Evolutionary conservation across 2,797 vertebrate species (phyloP).

Genomic region (Sebastes oblongus): DNA sequence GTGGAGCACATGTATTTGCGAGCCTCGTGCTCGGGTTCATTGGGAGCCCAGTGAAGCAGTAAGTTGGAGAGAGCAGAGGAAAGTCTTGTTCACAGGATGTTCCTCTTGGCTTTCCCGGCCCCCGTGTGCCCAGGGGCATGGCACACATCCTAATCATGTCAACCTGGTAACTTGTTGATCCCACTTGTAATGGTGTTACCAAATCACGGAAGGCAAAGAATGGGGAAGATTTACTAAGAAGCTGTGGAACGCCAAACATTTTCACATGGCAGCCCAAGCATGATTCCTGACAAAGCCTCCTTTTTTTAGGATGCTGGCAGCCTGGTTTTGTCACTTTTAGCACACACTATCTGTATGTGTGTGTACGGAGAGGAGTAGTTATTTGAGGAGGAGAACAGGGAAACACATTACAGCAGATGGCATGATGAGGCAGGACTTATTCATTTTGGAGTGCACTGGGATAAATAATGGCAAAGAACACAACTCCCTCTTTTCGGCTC

Average conservation of each 20-base stretch:
- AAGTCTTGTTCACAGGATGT: conserved; percentile 34
- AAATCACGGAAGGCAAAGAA: not conserved
- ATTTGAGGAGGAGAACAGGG: conserved; percentile 31
- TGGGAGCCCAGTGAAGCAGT: conserved; percentile 29
- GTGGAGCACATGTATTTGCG: conserved; percentile 6
- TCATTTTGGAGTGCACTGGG: conserved; percentile 24
- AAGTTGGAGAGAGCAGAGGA: conserved; percentile 26
- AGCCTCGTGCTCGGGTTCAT: conserved; percentile 26
- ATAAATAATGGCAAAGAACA: conserved; percentile 44
- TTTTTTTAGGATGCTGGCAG: not conserved
- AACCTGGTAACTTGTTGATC: conserved; percentile 14
- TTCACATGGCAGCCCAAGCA: conserved; percentile 22
- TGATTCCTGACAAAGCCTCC: conserved; percentile 16
- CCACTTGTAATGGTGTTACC: not conserved
- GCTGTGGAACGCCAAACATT: not conserved
- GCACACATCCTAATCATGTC: not conserved
- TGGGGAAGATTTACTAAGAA: not conserved
- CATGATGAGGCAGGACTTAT: conserved; percentile 30
- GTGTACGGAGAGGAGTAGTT: not conserved
- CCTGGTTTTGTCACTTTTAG: conserved; percentile 21
- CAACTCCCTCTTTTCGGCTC: conserved; percentile 16
- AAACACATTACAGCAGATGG: conserved; percentile 48
- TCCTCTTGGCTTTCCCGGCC: conserved; percentile 15
- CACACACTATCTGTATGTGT: not conserved
- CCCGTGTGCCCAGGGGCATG: not conserved